Evolutionary conservation across 1,140 invertebrate genomes (phyloP).

Genomic region (honey bee (Apis mellifera)): DNA sequence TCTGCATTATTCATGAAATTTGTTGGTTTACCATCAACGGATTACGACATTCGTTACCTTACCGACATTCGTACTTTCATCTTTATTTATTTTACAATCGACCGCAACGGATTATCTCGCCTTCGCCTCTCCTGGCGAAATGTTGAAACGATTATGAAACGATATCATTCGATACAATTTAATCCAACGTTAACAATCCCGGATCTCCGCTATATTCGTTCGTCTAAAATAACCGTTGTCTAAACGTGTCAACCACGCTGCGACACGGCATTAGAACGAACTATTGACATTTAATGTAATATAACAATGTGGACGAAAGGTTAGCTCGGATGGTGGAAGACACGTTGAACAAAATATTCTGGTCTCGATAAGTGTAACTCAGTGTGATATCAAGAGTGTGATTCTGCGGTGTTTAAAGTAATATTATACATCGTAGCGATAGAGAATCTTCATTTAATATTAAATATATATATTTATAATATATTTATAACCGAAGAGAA

Average conservation of each 20-base stretch:
- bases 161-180: not conserved
- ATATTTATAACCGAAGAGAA: too few species aligned
- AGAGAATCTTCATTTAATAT: too few species aligned
- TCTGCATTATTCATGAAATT: constrained; percentile 34
- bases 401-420: not conserved
- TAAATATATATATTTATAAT: too few species aligned
- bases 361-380: not conserved
- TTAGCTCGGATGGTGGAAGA: not conserved
- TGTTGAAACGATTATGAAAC: too few species aligned
- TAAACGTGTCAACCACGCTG: constrained; percentile 8
- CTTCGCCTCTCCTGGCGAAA: too few species aligned
- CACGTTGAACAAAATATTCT: not conserved
- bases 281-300: constrained; percentile 49
- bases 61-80: not conserved
- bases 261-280: not conserved
- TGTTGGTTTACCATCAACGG: not conserved
- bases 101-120: not conserved
- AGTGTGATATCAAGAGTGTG: not conserved
- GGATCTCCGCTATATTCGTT: too few species aligned
- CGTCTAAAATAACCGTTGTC: not conserved
- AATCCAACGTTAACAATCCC: not conserved
- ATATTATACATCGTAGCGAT: too few species aligned
- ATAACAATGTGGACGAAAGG: constrained; percentile 17
- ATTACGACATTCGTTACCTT: constrained; percentile 10
- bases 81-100: not conserved